phyloP scores from a whole-genome alignment of 1,140 invertebrate species.

The Nautilus pompilius region DNA sequence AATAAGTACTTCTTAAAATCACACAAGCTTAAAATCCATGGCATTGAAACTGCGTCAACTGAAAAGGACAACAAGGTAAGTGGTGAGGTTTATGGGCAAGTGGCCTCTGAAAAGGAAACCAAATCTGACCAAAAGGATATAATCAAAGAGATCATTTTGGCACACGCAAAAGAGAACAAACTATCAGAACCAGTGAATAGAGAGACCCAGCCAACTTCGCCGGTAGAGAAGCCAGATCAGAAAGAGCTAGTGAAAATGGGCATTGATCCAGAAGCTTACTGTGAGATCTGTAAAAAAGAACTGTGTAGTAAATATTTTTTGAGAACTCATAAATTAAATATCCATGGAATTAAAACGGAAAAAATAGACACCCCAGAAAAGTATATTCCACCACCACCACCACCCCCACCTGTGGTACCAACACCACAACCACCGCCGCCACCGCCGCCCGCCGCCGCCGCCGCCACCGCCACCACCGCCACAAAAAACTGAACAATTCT shows the following conservation, averaged over 20 bases:
- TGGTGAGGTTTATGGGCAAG: neutral
- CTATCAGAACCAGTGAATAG: neutral
- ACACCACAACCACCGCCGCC: too few relatives aligned
- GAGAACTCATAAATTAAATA: conserved; percentile 49
- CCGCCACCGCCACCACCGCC: too few relatives aligned
- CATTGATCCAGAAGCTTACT: conserved; percentile 87
- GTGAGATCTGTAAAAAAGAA: conserved; percentile 64
- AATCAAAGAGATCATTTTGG: neutral
- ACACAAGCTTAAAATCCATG: conserved; percentile 99
- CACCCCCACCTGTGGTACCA: too few relatives aligned
- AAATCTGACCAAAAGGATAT: neutral
- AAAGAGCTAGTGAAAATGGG: conserved; percentile 52
- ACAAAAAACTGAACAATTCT: too few relatives aligned
- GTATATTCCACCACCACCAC: too few relatives aligned
- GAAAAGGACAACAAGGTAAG: conserved; percentile 7
- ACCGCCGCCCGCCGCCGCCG: too few relatives aligned
- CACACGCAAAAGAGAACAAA: neutral
- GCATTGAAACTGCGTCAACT: conserved; percentile 62
- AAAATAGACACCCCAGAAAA: neutral
- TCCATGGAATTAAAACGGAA: conserved; percentile 41
- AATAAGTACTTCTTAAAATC: conserved; percentile 99
- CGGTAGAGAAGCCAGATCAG: conserved; percentile 36
- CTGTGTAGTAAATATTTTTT: conserved; percentile 61
- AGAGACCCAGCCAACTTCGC: conserved; percentile 4
- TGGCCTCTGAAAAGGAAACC: neutral